phyloP scores from a whole-genome alignment of 2,797 vertebrate species.

The Tarsius wallacei region DNA sequence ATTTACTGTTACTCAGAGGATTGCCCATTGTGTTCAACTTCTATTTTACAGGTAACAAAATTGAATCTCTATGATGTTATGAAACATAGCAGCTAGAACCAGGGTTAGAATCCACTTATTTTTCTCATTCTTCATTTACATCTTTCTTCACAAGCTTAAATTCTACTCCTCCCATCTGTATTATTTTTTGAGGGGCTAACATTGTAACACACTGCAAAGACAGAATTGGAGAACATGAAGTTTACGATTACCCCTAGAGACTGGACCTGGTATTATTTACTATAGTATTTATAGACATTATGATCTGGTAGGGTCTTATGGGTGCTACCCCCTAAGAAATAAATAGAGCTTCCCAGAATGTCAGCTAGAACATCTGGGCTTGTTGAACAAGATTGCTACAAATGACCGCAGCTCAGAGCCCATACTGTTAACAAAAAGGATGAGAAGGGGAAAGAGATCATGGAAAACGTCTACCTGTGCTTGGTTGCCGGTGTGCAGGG shows the following conservation, averaged over 20 bases:
- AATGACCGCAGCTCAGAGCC: neutral
- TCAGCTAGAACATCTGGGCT: neutral
- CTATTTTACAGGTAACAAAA: slow-evolving; percentile 36
- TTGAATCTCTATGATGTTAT: neutral
- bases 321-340: neutral
- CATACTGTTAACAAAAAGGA: neutral
- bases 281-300: neutral
- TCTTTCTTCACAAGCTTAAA: slow-evolving; percentile 22
- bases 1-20: neutral
- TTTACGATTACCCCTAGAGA: neutral
- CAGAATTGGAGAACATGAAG: slow-evolving; percentile 62
- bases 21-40: neutral
- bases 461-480: slow-evolving; percentile 94
- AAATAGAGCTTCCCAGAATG: neutral
- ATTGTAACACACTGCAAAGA: slow-evolving; percentile 69
- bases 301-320: neutral
- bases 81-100: neutral
- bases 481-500: slow-evolving; percentile 96
- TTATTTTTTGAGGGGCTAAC: neutral
- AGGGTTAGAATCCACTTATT: neutral
- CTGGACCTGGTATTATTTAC: neutral
- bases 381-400: neutral
- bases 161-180: neutral
- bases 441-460: neutral
- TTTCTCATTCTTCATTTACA: neutral